Percentiles rank a stretch among this genome's conserved stretches.
These are phyloP conservation scores for Athalia cordata DNA, from an alignment of 2,888 invertebrate species.

Conservation along the genomic window DNA sequence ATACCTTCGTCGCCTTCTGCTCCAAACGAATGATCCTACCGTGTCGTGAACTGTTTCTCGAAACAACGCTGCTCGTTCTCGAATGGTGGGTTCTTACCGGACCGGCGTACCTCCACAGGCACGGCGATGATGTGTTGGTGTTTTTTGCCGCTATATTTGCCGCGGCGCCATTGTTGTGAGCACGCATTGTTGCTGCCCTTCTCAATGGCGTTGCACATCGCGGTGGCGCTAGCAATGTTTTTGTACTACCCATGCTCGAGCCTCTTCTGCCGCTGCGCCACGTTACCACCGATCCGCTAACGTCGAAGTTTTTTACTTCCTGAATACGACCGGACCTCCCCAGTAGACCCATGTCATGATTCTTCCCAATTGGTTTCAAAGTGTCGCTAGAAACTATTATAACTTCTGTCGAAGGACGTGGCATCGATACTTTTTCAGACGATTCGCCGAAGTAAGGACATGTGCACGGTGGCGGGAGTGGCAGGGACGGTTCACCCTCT, in stretches of 20 bases:
- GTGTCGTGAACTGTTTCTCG: constrained; percentile 87
- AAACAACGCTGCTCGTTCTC: constrained; percentile 87
- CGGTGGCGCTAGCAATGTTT: constrained; percentile 65
- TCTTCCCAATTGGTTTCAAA: constrained; percentile 67
- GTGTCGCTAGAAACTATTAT: constrained; percentile 77
- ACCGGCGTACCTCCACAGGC: constrained; percentile 75
- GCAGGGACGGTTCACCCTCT: constrained; percentile 67
- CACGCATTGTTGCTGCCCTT: constrained; percentile 79
- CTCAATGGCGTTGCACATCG: constrained; percentile 74
- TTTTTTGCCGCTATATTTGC: constrained; percentile 57
- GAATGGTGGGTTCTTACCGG: constrained; percentile 84
- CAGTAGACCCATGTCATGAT: constrained; percentile 53
- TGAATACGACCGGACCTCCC: constrained; percentile 72
- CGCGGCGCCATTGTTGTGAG: constrained; percentile 72
- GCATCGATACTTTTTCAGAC: constrained; percentile 75
- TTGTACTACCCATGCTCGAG: constrained; percentile 82
- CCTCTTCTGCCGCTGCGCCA: constrained; percentile 83
- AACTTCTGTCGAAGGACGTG: constrained; percentile 74
- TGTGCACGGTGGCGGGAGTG: constrained; percentile 85
- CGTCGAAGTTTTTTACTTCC: constrained; percentile 69
- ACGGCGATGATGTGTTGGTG: constrained; percentile 77
- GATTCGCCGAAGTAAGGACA: constrained; percentile 87
- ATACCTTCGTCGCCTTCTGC: constrained; percentile 96
- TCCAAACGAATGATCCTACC: constrained; percentile 91
- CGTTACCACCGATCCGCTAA: constrained; percentile 78